Percentiles rank a stretch among this genome's conserved stretches.
These are phyloP conservation scores for Therioaphis trifolii DNA, from an alignment of 2,888 invertebrate species.

Conservation along the genomic window DNA sequence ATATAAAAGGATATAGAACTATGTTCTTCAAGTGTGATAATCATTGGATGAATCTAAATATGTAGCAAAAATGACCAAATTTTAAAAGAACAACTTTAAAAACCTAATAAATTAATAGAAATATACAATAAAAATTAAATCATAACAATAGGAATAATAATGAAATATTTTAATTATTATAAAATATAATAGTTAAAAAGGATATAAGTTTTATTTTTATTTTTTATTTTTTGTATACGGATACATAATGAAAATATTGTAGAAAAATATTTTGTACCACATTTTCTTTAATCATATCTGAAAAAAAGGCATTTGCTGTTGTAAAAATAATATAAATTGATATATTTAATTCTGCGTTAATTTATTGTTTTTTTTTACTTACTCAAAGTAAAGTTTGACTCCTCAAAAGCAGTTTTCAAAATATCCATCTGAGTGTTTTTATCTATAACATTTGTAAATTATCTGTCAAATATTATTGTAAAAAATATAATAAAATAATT, in stretches of 20 bases:
- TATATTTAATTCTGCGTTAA: neutral
- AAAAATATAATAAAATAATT: too few relatives aligned
- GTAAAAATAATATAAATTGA: conserved; percentile 13
- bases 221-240: conserved; percentile 14
- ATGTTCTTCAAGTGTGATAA: neutral
- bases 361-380: neutral
- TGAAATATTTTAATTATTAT: conserved; percentile 21
- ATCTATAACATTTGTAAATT: conserved; percentile 40
- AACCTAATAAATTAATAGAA: neutral
- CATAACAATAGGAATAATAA: neutral
- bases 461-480: neutral
- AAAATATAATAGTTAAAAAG: conserved; percentile 43
- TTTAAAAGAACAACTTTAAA: neutral
- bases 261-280: conserved; percentile 49
- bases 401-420: conserved; percentile 27
- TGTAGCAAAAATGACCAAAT: neutral
- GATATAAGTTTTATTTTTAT: conserved; percentile 32
- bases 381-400: conserved; percentile 42
- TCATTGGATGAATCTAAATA: neutral
- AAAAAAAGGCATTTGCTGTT: conserved; percentile 38
- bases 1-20: conserved; percentile 11
- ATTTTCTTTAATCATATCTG: conserved; percentile 47
- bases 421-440: conserved; percentile 54
- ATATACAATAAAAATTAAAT: neutral
- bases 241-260: conserved; percentile 18